These are phyloP conservation scores for Hemithea aestivaria DNA, from an alignment of 2,888 invertebrate genomes.

Conservation along the genomic window DNA sequence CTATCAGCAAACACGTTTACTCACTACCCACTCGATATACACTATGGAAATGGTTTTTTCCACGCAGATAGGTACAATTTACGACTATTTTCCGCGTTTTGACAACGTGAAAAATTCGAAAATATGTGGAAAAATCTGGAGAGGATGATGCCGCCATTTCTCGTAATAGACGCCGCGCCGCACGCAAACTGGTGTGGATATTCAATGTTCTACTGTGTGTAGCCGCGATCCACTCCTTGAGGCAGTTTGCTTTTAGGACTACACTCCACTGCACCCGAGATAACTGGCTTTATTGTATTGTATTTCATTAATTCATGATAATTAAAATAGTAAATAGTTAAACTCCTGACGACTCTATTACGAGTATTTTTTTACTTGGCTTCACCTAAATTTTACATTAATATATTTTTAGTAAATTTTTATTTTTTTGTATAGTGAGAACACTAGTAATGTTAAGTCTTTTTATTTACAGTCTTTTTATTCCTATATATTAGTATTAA, in stretches of 20 bases:
- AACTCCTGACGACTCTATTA: no score
- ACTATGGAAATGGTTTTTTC: constrained; percentile 34
- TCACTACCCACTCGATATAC: constrained; percentile 26
- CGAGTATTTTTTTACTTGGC: no score
- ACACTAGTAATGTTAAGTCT: no score
- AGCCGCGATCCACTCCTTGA: constrained; percentile 21
- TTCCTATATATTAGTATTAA: no score
- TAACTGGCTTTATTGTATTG: no score
- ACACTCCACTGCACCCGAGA: constrained; percentile 5
- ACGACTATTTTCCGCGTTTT: constrained; percentile 44
- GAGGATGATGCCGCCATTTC: constrained; percentile 33
- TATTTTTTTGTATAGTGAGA: no score
- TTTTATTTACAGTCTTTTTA: no score
- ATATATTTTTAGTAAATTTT: no score
- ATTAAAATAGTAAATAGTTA: no score
- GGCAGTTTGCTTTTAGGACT: constrained; percentile 17
- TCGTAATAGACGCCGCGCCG: constrained; percentile 36
- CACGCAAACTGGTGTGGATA: constrained; percentile 33
- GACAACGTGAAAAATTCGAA: constrained; percentile 34
- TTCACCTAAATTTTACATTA: no score
- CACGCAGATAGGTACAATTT: constrained; percentile 41
- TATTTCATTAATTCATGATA: no score
- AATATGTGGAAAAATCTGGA: constrained; percentile 38
- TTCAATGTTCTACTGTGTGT: constrained; percentile 44
- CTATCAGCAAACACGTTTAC: constrained; percentile 35